A percentile compares a stretch with the other conserved stretches of the same genome.
These are phyloP conservation scores for Drosophila quadrilineata DNA, from an alignment of 1,140 invertebrate genomes.

Conservation along the genomic window DNA sequence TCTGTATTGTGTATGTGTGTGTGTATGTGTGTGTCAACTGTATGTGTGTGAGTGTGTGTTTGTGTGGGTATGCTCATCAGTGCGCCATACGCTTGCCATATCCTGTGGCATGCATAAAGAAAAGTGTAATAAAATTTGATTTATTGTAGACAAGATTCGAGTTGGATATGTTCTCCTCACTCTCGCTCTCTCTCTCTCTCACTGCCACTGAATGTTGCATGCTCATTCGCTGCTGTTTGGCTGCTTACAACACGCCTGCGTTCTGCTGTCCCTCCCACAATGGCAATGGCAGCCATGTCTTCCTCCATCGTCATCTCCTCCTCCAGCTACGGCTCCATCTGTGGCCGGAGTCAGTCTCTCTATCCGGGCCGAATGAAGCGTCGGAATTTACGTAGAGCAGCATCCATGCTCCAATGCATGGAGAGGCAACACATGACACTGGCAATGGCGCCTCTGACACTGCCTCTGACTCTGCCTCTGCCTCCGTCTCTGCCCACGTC, in stretches of 20 bases:
- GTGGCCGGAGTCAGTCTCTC: too few relatives aligned
- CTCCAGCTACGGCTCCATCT: constrained; percentile 35
- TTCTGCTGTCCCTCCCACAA: constrained; percentile 17
- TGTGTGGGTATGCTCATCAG: constrained; percentile 67
- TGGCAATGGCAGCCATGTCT: constrained; percentile 40
- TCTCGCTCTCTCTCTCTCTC: too few relatives aligned
- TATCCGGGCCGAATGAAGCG: constrained; percentile 73
- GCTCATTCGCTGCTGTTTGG: constrained; percentile 59
- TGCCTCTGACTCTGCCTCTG: not conserved
- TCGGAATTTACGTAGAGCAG: constrained; percentile 47
- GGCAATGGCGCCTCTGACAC: not conserved
- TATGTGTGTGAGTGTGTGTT: constrained; percentile 19
- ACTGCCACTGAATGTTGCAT: too few relatives aligned
- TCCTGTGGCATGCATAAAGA: constrained; percentile 80
- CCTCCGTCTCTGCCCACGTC: constrained; percentile 6
- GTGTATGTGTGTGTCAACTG: constrained; percentile 6
- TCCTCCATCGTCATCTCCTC: constrained; percentile 31
- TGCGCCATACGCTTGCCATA: constrained; percentile 76
- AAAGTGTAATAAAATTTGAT: constrained; percentile 81
- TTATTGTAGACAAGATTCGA: constrained; percentile 81
- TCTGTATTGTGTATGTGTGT: constrained; percentile 15
- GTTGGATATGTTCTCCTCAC: constrained; percentile 72
- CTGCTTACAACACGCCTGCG: constrained; percentile 71
- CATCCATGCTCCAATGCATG: not conserved
- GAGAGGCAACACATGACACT: constrained; percentile 25